Conservation (phyloP, 2,797 vertebrate genomes). For the Acanthurus leucopareius region DNA sequence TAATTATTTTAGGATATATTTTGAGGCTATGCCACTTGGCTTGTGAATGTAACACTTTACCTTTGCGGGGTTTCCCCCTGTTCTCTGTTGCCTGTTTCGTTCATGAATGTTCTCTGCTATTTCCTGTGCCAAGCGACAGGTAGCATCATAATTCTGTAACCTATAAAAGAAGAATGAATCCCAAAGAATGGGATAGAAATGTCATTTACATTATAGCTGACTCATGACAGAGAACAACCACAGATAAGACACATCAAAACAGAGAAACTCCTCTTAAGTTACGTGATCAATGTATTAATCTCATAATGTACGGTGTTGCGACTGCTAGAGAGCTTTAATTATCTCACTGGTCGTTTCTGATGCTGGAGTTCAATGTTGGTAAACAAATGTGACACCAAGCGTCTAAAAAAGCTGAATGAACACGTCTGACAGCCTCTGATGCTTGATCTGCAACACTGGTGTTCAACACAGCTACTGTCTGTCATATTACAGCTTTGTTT, state of each 20-base stretch:
- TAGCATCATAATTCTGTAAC: constrained; percentile 91
- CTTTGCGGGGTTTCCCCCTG: constrained; percentile 92
- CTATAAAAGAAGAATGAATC: constrained; percentile 70
- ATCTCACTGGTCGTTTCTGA: background rate
- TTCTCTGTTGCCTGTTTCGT: constrained; percentile 90
- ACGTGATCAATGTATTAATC: background rate
- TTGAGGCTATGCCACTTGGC: too few relatives aligned
- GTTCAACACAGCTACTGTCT: background rate
- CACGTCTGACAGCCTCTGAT: background rate
- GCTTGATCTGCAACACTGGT: background rate
- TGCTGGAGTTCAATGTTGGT: background rate
- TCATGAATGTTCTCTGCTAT: constrained; percentile 95
- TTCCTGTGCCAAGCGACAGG: constrained; percentile 93
- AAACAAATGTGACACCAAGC: background rate
- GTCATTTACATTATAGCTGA: background rate
- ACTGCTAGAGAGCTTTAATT: background rate
- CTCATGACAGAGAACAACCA: background rate
- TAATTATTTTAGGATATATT: background rate
- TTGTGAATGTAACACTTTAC: constrained; percentile 69
- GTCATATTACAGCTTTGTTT: background rate
- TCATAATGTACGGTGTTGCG: background rate
- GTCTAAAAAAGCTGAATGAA: background rate
- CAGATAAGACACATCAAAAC: background rate
- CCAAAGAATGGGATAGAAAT: background rate
- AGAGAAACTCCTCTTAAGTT: background rate